Evolutionary conservation across 23 tunicate genomes (phyloP).

Genomic region (Clavelina lepadiformis): DNA sequence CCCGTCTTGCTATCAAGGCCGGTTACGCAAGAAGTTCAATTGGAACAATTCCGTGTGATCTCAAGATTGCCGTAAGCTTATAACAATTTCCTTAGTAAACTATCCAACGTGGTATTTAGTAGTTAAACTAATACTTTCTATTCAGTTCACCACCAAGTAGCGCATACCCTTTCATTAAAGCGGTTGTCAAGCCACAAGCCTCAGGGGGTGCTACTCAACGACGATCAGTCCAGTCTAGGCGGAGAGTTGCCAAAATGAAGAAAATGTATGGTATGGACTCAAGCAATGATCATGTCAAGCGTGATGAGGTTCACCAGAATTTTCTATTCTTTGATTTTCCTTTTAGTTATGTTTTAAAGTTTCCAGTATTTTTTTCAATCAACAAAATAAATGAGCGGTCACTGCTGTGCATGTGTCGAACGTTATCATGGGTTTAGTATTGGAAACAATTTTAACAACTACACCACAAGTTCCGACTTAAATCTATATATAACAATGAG

Average conservation of each 20-base stretch:
- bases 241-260: conserved; percentile 64
- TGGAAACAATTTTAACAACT: no score
- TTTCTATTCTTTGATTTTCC: no score
- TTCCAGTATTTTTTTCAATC: no score
- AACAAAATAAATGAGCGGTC: no score
- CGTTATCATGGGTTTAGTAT: no score
- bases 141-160: conserved; percentile 59
- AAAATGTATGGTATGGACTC: conserved; percentile 38
- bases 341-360: no score
- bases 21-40: conserved; percentile 76
- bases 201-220: conserved; percentile 24
- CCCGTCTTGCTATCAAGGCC: conserved; percentile 77
- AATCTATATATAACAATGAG: no score
- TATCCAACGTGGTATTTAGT: no score
- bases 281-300: not conserved
- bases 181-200: not conserved
- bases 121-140: no score
- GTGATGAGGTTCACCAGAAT: no score
- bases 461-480: no score
- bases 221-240: conserved; percentile 67
- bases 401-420: no score
- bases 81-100: not conserved
- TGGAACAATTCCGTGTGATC: conserved; percentile 66
- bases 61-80: conserved; percentile 66
- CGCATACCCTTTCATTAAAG: conserved; percentile 24